Percentiles rank a stretch among this genome's conserved stretches.
Evolutionary conservation across 2,888 invertebrate genomes (phyloP).

Genomic region (Dexiosoma caninum): DNA sequence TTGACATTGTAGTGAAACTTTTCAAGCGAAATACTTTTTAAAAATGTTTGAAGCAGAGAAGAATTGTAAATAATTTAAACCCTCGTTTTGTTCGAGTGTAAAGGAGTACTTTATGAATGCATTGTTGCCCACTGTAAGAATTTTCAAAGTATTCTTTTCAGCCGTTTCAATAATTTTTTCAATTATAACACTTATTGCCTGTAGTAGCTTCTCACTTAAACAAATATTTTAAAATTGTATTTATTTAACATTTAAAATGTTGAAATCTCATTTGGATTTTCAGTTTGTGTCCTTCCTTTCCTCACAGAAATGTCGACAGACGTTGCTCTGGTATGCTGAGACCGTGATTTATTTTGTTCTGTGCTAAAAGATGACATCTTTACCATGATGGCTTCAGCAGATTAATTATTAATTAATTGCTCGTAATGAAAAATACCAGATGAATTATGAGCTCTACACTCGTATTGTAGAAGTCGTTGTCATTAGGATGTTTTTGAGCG

Average conservation of each 20-base stretch:
- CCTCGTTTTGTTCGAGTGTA: neutral
- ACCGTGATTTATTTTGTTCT: slow-evolving; percentile 29
- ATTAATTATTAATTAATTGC: slow-evolving; percentile 63
- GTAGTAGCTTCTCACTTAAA: neutral
- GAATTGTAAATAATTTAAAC: neutral
- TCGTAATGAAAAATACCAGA: slow-evolving; percentile 58
- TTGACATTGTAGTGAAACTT: slow-evolving; percentile 32
- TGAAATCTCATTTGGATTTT: slow-evolving; percentile 33
- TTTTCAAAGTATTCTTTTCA: neutral
- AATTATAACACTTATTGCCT: neutral
- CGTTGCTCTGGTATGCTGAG: neutral
- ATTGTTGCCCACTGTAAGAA: neutral
- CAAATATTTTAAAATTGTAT: slow-evolving; percentile 51
- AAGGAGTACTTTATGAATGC: neutral
- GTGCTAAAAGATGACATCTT: slow-evolving; percentile 28
- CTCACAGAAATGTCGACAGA: neutral
- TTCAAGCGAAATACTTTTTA: neutral
- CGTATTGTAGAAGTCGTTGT: slow-evolving; percentile 7
- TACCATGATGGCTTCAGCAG: slow-evolving; percentile 25
- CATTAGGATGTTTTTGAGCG: neutral
- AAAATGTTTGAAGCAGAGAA: neutral
- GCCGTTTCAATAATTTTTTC: too few relatives aligned
- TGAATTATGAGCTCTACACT: slow-evolving; percentile 52
- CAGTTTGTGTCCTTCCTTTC: neutral
- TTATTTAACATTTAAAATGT: slow-evolving; percentile 50